These are phyloP conservation scores for Hippopotamus amphibius DNA, from an alignment of 2,113 vertebrate genomes.

Conservation along the genomic window DNA sequence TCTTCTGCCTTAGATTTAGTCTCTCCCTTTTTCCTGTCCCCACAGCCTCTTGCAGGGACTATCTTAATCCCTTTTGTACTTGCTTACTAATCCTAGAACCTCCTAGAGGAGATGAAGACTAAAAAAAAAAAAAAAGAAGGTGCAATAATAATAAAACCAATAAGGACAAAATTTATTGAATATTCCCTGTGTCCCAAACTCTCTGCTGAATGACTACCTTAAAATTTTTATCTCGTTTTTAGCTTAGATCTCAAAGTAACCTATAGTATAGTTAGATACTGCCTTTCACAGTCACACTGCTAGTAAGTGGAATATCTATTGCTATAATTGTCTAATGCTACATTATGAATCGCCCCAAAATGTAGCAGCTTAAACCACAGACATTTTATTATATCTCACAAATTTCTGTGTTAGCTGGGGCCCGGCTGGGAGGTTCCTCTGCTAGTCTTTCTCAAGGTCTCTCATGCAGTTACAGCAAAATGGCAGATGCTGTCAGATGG, in stretches of 20 bases:
- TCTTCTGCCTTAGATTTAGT: background rate
- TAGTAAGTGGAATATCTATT: constrained; percentile 40
- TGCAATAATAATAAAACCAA: background rate
- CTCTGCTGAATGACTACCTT: background rate
- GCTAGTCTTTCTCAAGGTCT: background rate
- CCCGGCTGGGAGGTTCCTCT: background rate
- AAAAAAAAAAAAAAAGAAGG: background rate
- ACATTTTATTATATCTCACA: background rate
- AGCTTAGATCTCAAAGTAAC: constrained; percentile 31
- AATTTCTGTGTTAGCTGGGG: background rate
- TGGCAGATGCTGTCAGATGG: background rate
- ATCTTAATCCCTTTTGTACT: background rate
- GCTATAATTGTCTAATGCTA: background rate
- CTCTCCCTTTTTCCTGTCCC: background rate
- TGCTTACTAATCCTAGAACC: background rate
- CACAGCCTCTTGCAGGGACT: background rate
- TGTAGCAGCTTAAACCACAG: background rate
- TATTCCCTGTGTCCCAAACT: background rate
- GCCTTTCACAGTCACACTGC: constrained; percentile 1
- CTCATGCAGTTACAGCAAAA: background rate
- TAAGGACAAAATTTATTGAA: constrained; percentile 30
- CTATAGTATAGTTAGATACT: constrained; percentile 31
- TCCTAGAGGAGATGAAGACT: background rate
- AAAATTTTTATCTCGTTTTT: constrained; percentile 25
- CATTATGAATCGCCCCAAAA: background rate